Conservation (phyloP, 2,888 invertebrate genomes). For the Ennomos erosarius region DNA sequence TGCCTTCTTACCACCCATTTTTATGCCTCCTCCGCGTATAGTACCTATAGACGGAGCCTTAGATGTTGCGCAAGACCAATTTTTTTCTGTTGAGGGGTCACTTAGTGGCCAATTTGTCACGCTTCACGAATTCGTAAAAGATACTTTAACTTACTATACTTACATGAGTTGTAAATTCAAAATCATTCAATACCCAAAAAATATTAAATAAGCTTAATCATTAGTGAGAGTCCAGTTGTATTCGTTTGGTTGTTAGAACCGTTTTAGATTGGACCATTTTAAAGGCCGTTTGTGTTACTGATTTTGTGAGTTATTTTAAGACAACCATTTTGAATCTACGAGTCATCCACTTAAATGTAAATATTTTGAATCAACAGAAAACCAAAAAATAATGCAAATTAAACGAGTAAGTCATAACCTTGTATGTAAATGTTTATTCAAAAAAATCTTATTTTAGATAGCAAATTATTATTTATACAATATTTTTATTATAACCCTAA, state of each 20-base stretch:
- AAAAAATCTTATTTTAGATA: slow-evolving; percentile 83
- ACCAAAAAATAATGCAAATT: background rate
- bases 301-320: background rate
- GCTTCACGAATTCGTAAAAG: too few species aligned
- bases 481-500: slow-evolving; percentile 53
- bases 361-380: background rate
- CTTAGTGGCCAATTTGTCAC: too few species aligned
- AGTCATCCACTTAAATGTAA: background rate
- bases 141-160: too few species aligned
- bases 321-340: background rate
- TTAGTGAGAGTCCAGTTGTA: too few species aligned
- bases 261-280: too few species aligned
- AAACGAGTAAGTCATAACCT: slow-evolving; percentile 50
- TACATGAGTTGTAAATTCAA: too few species aligned
- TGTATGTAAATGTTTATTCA: slow-evolving; percentile 81
- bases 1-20: slow-evolving; percentile 12
- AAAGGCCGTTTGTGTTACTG: too few species aligned
- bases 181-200: too few species aligned
- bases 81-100: slow-evolving; percentile 5
- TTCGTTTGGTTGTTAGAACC: too few species aligned
- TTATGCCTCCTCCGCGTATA: slow-evolving; percentile 21
- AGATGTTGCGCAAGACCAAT: slow-evolving; percentile 18
- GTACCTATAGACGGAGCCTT: slow-evolving; percentile 15
- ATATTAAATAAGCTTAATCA: too few species aligned
- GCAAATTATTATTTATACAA: slow-evolving; percentile 81